These are phyloP conservation scores for Lepus oiostolus DNA, from an alignment of 2,797 vertebrate species.

Conservation along the genomic window DNA sequence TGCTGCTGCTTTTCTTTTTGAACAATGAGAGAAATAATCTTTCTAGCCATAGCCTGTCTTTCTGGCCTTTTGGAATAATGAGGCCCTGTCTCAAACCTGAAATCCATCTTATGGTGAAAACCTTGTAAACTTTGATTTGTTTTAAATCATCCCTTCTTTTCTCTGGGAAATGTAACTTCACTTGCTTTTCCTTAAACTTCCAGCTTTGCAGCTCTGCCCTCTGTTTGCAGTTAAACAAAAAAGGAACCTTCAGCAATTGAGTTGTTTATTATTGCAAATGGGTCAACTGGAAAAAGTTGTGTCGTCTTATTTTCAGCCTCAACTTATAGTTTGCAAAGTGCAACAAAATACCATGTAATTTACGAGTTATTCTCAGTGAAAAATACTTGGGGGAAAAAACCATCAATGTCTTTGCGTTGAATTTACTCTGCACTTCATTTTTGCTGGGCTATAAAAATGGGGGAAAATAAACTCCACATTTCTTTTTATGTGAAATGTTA, in stretches of 20 bases:
- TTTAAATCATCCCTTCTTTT: conserved; percentile 65
- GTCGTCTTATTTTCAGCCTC: conserved; percentile 44
- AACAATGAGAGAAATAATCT: conserved; percentile 69
- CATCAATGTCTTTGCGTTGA: background rate
- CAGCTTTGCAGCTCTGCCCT: conserved; percentile 59
- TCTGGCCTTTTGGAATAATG: conserved; percentile 70
- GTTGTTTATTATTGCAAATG: conserved; percentile 49
- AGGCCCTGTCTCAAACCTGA: conserved; percentile 36
- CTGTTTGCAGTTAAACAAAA: conserved; percentile 33
- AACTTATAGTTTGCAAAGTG: conserved; percentile 51
- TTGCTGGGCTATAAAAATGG: conserved; percentile 37
- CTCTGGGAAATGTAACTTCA: conserved; percentile 37
- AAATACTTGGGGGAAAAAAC: conserved; percentile 48
- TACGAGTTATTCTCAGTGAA: background rate
- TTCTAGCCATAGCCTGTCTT: conserved; percentile 70
- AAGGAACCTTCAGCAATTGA: background rate
- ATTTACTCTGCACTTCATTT: conserved; percentile 34
- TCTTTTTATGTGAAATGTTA: conserved; percentile 30
- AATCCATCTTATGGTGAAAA: conserved; percentile 63
- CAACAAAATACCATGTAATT: conserved; percentile 35
- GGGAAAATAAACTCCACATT: background rate
- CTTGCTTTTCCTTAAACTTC: conserved; percentile 56
- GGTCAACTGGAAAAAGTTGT: conserved; percentile 2
- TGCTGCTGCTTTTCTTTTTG: conserved; percentile 63
- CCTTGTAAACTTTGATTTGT: conserved; percentile 4